These are phyloP conservation scores for Meta bourneti DNA, from an alignment of 2,888 invertebrate genomes.

Conservation along the genomic window DNA sequence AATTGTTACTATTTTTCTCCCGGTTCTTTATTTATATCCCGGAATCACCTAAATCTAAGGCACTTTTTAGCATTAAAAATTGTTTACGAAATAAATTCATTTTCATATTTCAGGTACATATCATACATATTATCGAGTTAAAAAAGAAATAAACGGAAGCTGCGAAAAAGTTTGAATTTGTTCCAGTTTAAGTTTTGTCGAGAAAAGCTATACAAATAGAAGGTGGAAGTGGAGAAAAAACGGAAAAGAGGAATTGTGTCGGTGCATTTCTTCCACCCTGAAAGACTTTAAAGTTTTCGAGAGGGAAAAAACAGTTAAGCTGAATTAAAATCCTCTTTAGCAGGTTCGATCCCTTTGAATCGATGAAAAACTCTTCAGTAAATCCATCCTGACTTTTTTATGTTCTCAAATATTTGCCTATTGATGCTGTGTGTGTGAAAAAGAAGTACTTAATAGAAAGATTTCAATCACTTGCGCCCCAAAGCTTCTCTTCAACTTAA, in stretches of 20 bases:
- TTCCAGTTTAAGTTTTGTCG: background rate
- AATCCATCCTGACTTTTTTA: constrained; percentile 34
- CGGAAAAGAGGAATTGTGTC: background rate
- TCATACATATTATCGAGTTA: too few species aligned
- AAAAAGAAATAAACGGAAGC: background rate
- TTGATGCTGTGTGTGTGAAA: constrained; percentile 27
- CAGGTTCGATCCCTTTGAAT: constrained; percentile 40
- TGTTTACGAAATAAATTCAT: too few species aligned
- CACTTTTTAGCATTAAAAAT: too few species aligned
- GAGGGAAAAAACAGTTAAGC: constrained; percentile 11
- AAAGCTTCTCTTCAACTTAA: constrained; percentile 39
- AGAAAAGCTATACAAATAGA: constrained; percentile 10
- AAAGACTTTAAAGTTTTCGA: constrained; percentile 20
- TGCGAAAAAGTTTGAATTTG: background rate
- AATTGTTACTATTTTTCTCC: too few species aligned
- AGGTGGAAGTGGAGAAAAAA: background rate
- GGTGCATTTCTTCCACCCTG: background rate
- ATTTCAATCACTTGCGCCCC: constrained; percentile 47
- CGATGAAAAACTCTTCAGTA: constrained; percentile 26
- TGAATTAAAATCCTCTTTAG: constrained; percentile 52
- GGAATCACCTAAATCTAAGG: too few species aligned
- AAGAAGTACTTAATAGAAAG: constrained; percentile 44
- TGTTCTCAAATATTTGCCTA: constrained; percentile 40
- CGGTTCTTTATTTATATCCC: too few species aligned
- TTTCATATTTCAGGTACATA: too few species aligned